A percentile compares a stretch with the other conserved stretches of the same genome.
These are phyloP conservation scores for Meteorus cinctellus DNA, from an alignment of 2,888 invertebrate genomes.

Conservation along the genomic window DNA sequence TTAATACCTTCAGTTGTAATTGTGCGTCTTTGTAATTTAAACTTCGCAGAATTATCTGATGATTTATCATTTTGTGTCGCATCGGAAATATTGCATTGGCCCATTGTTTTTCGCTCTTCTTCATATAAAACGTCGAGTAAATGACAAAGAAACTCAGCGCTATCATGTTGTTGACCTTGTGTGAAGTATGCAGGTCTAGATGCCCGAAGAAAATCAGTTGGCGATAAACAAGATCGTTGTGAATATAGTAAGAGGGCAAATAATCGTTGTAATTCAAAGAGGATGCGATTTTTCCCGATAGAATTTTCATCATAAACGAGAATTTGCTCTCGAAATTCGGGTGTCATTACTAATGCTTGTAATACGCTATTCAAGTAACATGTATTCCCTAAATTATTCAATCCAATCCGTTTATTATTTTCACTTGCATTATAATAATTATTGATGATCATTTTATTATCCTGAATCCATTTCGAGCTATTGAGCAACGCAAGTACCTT, in stretches of 20 bases:
- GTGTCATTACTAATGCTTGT: conserved; percentile 88
- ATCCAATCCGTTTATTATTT: conserved; percentile 79
- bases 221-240: conserved; percentile 79
- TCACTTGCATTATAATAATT: conserved; percentile 36
- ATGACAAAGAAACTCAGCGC: conserved; percentile 87
- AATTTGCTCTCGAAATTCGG: conserved; percentile 83
- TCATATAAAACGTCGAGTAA: conserved; percentile 84
- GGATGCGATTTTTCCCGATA: conserved; percentile 47
- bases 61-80: conserved; percentile 50
- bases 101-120: conserved; percentile 76
- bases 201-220: conserved; percentile 81
- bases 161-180: conserved; percentile 88
- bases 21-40: conserved; percentile 70
- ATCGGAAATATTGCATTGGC: conserved; percentile 50
- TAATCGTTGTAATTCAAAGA: conserved; percentile 82
- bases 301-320: conserved; percentile 67
- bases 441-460: conserved; percentile 59
- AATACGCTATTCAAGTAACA: conserved; percentile 93
- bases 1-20: conserved; percentile 35
- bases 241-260: conserved; percentile 85
- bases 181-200: conserved; percentile 87
- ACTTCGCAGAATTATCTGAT: conserved; percentile 66
- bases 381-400: conserved; percentile 89
- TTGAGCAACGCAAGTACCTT: conserved; percentile 65
- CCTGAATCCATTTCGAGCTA: conserved; percentile 71